Conservation (phyloP, 2,888 invertebrate genomes). For the Ceraclea dissimilis region DNA sequence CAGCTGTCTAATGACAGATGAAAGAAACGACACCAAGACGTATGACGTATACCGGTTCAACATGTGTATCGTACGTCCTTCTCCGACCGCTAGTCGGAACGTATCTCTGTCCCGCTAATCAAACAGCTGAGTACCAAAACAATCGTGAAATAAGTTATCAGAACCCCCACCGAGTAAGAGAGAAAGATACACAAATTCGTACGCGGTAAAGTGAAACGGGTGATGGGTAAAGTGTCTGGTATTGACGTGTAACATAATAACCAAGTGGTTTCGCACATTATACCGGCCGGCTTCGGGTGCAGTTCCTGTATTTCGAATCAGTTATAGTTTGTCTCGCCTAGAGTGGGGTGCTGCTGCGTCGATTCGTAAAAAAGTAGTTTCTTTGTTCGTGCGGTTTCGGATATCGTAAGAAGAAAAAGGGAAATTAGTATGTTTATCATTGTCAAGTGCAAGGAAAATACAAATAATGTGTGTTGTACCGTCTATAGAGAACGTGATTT, state of each 20-base stretch:
- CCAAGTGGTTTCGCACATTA: constrained; percentile 39
- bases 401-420: constrained; percentile 9
- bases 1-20: constrained; percentile 9
- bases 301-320: constrained; percentile 29
- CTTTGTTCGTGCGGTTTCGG: constrained; percentile 36
- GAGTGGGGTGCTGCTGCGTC: constrained; percentile 40
- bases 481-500: constrained; percentile 6
- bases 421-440: constrained; percentile 19
- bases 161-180: constrained; percentile 28
- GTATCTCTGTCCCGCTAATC: constrained; percentile 30
- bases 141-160: constrained; percentile 34
- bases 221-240: not conserved
- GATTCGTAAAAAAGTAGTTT: constrained; percentile 31
- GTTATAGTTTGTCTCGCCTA: constrained; percentile 46
- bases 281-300: constrained; percentile 41
- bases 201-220: not conserved
- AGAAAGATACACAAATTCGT: constrained; percentile 10
- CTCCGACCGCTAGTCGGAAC: not conserved
- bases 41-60: constrained; percentile 6
- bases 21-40: constrained; percentile 8
- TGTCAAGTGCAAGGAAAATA: constrained; percentile 6
- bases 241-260: constrained; percentile 27
- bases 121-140: constrained; percentile 53
- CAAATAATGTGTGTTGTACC: constrained; percentile 5
- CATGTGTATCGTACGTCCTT: not conserved